Evolutionary conservation across 2,113 vertebrate species (phyloP).

Genomic region (Onychostruthus taczanowskii): DNA sequence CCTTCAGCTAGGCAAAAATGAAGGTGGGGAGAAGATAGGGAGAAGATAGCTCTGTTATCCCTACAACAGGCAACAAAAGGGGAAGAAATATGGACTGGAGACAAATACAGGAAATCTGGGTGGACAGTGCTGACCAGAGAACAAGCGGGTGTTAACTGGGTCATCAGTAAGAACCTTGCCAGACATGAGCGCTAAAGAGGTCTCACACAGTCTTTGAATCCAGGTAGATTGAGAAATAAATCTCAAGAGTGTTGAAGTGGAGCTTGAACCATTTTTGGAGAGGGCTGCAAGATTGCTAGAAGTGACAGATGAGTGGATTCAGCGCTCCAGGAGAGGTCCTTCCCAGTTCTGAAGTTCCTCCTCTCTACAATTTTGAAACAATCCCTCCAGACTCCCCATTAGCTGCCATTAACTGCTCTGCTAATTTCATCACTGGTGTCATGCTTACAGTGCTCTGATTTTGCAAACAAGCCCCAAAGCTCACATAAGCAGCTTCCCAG

Average conservation of each 20-base stretch:
- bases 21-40: fast-evolving
- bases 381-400: background rate
- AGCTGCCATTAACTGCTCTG: background rate
- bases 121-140: background rate
- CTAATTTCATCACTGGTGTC: background rate
- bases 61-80: background rate
- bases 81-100: background rate
- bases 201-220: background rate
- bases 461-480: background rate
- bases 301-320: background rate
- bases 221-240: background rate
- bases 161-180: background rate
- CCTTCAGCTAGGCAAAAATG: background rate
- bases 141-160: background rate
- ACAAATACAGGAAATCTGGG: fast-evolving
- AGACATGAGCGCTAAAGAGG: background rate
- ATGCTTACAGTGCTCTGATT: background rate
- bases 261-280: background rate
- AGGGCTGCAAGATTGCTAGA: background rate
- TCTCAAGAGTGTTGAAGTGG: background rate
- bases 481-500: background rate
- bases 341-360: background rate
- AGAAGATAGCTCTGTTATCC: background rate
- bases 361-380: background rate
- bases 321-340: background rate